These are phyloP conservation scores for Gyps fulvus DNA, from an alignment of 2,113 vertebrate genomes.

Conservation along the genomic window DNA sequence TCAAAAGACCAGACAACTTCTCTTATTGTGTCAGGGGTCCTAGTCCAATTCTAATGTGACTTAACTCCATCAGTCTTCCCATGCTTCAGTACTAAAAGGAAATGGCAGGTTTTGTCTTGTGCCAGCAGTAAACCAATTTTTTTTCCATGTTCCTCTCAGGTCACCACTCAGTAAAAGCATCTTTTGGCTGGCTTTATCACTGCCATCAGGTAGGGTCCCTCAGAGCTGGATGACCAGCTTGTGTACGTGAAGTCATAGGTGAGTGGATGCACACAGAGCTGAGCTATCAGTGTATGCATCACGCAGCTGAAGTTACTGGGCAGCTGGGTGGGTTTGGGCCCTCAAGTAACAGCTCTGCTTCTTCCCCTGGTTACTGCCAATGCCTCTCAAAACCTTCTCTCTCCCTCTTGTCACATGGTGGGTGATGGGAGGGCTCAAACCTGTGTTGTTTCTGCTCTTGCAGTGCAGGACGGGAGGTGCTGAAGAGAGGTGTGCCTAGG, in stretches of 20 bases:
- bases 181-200: background rate
- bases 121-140: background rate
- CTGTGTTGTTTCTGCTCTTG: background rate
- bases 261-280: fast-evolving
- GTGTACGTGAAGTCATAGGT: fast-evolving
- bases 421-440: background rate
- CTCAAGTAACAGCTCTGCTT: background rate
- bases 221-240: background rate
- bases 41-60: background rate
- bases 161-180: background rate
- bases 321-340: background rate
- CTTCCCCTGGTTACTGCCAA: background rate
- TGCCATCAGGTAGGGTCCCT: no score
- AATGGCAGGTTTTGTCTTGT: background rate
- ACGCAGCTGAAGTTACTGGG: fast-evolving
- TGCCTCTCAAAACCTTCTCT: background rate
- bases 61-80: background rate
- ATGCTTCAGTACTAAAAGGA: background rate
- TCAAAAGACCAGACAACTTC: background rate
- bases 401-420: background rate
- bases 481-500: background rate
- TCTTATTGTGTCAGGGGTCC: background rate
- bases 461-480: background rate
- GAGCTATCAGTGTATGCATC: background rate
- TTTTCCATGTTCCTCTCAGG: background rate